Conservation (phyloP, 1,140 invertebrate species). For the Ylistrum balloti region DNA sequence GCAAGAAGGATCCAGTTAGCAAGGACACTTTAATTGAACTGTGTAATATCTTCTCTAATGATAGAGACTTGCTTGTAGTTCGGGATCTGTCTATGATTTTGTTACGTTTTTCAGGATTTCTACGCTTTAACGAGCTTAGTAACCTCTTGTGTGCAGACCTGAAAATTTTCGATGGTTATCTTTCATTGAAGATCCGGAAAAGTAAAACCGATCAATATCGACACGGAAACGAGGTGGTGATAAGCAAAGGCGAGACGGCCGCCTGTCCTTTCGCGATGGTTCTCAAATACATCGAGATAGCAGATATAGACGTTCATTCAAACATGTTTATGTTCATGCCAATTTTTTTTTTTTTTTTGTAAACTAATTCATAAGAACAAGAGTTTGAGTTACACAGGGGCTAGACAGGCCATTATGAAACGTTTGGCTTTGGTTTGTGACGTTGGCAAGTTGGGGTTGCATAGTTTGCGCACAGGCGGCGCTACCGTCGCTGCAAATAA, state of each 20-base stretch:
- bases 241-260: background rate
- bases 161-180: background rate
- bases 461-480: constrained; percentile 10
- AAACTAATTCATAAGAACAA: constrained; percentile 9
- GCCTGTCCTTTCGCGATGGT: constrained; percentile 26
- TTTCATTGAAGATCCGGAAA: background rate
- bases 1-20: constrained; percentile 44
- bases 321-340: background rate
- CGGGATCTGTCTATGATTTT: constrained; percentile 42
- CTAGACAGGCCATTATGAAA: background rate
- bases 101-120: background rate
- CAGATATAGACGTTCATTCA: background rate
- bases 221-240: background rate
- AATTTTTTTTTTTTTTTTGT: background rate
- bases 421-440: background rate
- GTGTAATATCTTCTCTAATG: background rate
- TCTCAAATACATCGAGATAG: background rate
- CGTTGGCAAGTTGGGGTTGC: background rate
- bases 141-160: background rate
- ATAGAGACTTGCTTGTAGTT: constrained; percentile 43
- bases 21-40: constrained; percentile 4
- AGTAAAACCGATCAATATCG: constrained; percentile 53
- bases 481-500: background rate
- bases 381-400: background rate
- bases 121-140: constrained; percentile 42